Evolutionary conservation across 2,888 invertebrate genomes (phyloP).

Genomic region (Euzophera pinguis): DNA sequence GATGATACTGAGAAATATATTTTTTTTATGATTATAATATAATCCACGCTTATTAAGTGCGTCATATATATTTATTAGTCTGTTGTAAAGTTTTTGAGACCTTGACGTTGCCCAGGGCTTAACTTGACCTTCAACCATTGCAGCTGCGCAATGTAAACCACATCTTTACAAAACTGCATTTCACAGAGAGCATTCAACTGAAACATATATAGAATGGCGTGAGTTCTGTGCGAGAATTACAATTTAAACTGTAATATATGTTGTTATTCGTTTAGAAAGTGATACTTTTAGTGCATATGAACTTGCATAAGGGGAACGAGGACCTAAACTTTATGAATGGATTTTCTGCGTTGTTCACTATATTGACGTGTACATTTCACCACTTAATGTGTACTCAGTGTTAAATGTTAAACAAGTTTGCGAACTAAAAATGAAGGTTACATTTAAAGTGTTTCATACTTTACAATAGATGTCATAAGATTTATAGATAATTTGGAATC

Average conservation of each 20-base stretch:
- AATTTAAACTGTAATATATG: not conserved
- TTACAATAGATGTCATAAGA: too few species aligned
- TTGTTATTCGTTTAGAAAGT: not conserved
- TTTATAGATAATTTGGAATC: too few species aligned
- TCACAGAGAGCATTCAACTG: not conserved
- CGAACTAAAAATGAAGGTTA: too few species aligned
- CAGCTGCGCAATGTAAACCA: slow-evolving; percentile 26
- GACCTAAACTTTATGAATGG: too few species aligned
- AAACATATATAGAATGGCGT: not conserved
- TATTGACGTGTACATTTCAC: too few species aligned
- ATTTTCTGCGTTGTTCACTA: too few species aligned
- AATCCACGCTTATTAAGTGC: not conserved
- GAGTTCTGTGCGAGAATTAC: not conserved
- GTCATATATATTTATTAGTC: not conserved
- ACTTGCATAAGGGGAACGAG: too few species aligned
- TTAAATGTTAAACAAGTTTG: too few species aligned
- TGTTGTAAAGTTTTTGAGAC: not conserved
- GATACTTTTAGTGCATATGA: not conserved
- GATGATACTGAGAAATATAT: too few species aligned
- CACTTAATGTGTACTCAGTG: too few species aligned
- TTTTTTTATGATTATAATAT: too few species aligned
- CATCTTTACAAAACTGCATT: slow-evolving; percentile 2
- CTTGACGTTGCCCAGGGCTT: slow-evolving; percentile 19
- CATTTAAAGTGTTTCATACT: too few species aligned
- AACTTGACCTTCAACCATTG: slow-evolving; percentile 19